Base-by-base conservation (phyloP, 2,888 invertebrate genomes). In the Diaprepes abbreviatus region DNA sequence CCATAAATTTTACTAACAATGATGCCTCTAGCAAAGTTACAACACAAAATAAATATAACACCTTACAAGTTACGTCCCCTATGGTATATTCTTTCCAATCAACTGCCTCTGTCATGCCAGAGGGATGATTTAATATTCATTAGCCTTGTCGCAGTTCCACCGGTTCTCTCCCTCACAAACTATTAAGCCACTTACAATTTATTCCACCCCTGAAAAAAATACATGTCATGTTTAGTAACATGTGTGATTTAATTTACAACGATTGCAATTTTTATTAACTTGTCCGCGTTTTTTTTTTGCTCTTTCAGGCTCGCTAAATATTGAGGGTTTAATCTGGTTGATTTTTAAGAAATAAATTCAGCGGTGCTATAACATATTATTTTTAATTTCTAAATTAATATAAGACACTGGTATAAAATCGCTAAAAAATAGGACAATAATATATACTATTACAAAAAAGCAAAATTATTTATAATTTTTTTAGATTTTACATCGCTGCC, bases 221-320 rank as follows among this genome's bases (percentile, higher is more conserved):
- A 72, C 76, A 73, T 77, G 79, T 79, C 79, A 79, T 79, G 79
- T 79, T 70, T 79, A 74, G 77, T 76, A 80, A 81, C 81, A 81
- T 80, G 81, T 81, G 81, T 80, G 50, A 64, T 64, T 68, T 58
- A 35, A 65, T 63, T 52, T 31, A 36, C 24, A 36, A 14, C 6
- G 6, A 7, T 24, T 5, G 19, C 4, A 12, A 38, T 50, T 28
- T 50, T 50, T 50, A 5, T 50, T 2, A 45, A 45, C 19, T 6
- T 45, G 45, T 45, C 12, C 12, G 19, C 19, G 43, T 2, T 3
- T 43, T 43, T 3, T n/a, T 43, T 19, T n/a, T n/a, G n/a, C n/a
- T n/a, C n/a, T n/a, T n/a, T n/a, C n/a, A n/a, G n/a, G n/a, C n/a
- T n/a, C n/a, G n/a, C n/a, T n/a, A n/a, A n/a, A n/a, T n/a, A n/a